phyloP scores from a whole-genome alignment of 2,113 vertebrate species.

The Tinamus guttatus region DNA sequence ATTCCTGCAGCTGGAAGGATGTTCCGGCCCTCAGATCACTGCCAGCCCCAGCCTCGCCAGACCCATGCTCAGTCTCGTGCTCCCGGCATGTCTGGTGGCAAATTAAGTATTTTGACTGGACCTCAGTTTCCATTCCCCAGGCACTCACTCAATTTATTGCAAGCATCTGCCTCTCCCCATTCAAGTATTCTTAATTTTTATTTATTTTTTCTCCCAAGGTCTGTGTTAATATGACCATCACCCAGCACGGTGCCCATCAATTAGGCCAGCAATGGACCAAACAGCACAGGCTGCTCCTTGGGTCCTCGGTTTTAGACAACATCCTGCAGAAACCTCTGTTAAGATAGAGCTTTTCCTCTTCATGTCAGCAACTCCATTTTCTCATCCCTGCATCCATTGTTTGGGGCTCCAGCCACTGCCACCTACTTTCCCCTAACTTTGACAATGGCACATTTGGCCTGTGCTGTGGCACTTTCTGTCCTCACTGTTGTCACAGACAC shows the following conservation, averaged over 20 bases:
- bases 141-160: background rate
- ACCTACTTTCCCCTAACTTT: background rate
- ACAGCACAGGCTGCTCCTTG: background rate
- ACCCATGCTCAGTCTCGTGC: background rate
- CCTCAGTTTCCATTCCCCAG: background rate
- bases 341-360: background rate
- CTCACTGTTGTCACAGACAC: background rate
- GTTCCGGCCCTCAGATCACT: background rate
- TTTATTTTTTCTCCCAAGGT: background rate
- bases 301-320: background rate
- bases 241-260: background rate
- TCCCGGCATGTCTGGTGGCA: background rate
- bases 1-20: background rate
- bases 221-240: background rate
- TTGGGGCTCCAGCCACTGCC: background rate
- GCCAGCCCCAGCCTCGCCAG: background rate
- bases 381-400: background rate
- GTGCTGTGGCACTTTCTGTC: background rate
- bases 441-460: background rate
- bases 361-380: background rate
- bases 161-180: fast-evolving
- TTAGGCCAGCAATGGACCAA: background rate
- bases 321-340: background rate
- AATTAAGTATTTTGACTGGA: background rate
- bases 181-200: background rate